Evolutionary conservation across 2,888 invertebrate species (phyloP), one percentile per base, ranked within the genome.

Genomic region (Lomographa bimaculata): DNA sequence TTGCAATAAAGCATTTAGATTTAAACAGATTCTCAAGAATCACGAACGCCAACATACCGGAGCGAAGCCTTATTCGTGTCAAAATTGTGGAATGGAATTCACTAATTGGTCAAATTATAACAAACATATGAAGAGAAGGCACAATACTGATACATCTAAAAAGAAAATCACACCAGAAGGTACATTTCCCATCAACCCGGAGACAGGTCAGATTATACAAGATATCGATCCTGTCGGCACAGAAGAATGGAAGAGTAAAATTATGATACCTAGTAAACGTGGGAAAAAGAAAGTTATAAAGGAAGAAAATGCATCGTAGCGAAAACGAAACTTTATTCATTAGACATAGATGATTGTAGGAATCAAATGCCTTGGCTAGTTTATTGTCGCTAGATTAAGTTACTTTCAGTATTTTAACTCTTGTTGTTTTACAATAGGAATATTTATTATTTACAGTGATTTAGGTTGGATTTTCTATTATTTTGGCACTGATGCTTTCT

Each of bases 31-130:
- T 5, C 42, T 87, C 34, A 93, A 93, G 58, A 93, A 93, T n/a
- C 95, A 95, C 65, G 90, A 93, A 41, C 78, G 94, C 6, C 93
- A 93, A 54, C 95, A 95, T 52, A 93, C 93, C 0, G 92, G 91
- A 0, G 93, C 92, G 18, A 90, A 94, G 16, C 95, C 95, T 0
- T 95, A 95, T 64, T 91, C 92, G 0, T 95, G 95, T 57, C 71
- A 91, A 17, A 91, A 93, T 47, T 95, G 95, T 60, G 92, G 93
- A 36, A 84, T 89, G 84, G 82, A 94, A 60, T 95, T 95, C 54
- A 94, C 94, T 0, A 95, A 95, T 65, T 95, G 95, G 94, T 94
- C 95, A 0, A 95, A 95, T 76, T 95, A 94, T 59, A 95, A 95
- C 60, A 95, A 95, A 57, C 95, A 95, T 64, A 94, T 95, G 93